A percentile compares a stretch with the other conserved stretches of the same genome.
Evolutionary conservation across 1,140 invertebrate genomes (phyloP).

Genomic region (Cydia pomonella): DNA sequence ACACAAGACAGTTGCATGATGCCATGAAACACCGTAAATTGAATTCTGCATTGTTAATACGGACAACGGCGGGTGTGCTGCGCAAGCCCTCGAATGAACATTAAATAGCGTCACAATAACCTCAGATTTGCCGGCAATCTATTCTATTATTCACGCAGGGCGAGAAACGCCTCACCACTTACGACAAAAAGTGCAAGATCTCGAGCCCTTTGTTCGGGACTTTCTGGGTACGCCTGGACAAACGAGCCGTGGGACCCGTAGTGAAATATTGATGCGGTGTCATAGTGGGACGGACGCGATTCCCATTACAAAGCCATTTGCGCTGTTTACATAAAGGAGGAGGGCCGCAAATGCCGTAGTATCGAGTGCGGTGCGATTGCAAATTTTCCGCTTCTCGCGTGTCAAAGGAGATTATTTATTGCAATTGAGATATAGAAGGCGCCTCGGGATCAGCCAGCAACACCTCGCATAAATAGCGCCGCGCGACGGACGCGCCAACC

Average conservation of each 20-base stretch:
- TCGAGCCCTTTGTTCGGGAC: constrained; percentile 65
- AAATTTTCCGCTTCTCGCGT: constrained; percentile 71
- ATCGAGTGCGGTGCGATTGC: constrained; percentile 55
- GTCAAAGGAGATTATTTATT: constrained; percentile 74
- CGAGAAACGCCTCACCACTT: constrained; percentile 73
- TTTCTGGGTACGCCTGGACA: constrained; percentile 64
- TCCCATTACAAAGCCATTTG: constrained; percentile 71
- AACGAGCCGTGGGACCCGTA: constrained; percentile 64
- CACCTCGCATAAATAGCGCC: constrained; percentile 65
- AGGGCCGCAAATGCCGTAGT: constrained; percentile 47
- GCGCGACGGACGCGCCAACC: constrained; percentile 49
- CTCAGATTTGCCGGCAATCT: constrained; percentile 77
- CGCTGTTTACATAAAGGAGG: constrained; percentile 67
- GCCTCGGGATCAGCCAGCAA: constrained; percentile 55
- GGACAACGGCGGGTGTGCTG: constrained; percentile 48
- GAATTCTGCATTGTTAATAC: constrained; percentile 69
- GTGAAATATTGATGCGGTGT: constrained; percentile 69
- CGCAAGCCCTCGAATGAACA: constrained; percentile 60
- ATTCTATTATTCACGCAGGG: constrained; percentile 69
- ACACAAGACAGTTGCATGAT: constrained; percentile 66
- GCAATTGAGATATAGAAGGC: constrained; percentile 67
- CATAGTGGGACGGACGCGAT: constrained; percentile 59
- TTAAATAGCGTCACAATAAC: constrained; percentile 73
- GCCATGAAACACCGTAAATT: constrained; percentile 65
- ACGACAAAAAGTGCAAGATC: constrained; percentile 74